Evolutionary conservation across 2,797 vertebrate genomes (phyloP).

Genomic region (Leptatherina wallacei): DNA sequence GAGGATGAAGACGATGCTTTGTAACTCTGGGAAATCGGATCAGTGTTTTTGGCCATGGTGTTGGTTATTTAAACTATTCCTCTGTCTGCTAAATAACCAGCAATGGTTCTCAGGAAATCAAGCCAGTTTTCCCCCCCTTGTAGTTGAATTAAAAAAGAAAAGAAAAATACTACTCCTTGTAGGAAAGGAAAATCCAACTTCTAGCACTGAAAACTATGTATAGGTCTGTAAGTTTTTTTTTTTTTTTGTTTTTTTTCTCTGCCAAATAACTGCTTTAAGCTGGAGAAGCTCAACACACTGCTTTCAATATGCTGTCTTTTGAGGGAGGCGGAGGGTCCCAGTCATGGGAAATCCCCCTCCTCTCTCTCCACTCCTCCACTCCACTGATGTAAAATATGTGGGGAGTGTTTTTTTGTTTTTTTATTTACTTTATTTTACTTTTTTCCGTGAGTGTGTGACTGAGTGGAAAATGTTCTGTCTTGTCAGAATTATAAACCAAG

Average conservation of each 20-base stretch:
- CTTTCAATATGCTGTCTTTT: slow-evolving; percentile 93
- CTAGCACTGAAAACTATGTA: slow-evolving; percentile 97
- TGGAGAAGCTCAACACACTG: slow-evolving; percentile 92
- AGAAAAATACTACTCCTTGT: slow-evolving; percentile 89
- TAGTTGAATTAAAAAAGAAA: slow-evolving; percentile 83
- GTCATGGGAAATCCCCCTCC: slow-evolving; percentile 71
- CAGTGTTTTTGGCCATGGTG: slow-evolving; percentile 92
- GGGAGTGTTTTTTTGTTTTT: slow-evolving; percentile 39
- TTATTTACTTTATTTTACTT: background rate
- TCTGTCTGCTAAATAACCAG: slow-evolving; percentile 97
- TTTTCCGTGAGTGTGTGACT: slow-evolving; percentile 61
- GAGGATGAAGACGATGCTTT: slow-evolving; percentile 93
- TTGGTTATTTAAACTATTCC: slow-evolving; percentile 92
- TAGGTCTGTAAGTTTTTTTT: slow-evolving; percentile 91
- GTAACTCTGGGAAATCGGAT: slow-evolving; percentile 99
- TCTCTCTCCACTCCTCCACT: slow-evolving; percentile 63
- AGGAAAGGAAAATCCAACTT: slow-evolving; percentile 95
- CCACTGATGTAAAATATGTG: slow-evolving; percentile 69
- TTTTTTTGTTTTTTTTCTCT: slow-evolving; percentile 87
- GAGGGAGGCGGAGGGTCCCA: slow-evolving; percentile 81
- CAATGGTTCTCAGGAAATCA: slow-evolving; percentile 99
- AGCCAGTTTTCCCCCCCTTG: slow-evolving; percentile 90
- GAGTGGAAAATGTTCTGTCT: slow-evolving; percentile 82
- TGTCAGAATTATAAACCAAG: slow-evolving; percentile 84
- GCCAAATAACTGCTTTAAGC: slow-evolving; percentile 98